A percentile compares a stretch with the other conserved stretches of the same genome.
Conservation (phyloP, 2,797 vertebrate species). For the Botia kubotai region DNA sequence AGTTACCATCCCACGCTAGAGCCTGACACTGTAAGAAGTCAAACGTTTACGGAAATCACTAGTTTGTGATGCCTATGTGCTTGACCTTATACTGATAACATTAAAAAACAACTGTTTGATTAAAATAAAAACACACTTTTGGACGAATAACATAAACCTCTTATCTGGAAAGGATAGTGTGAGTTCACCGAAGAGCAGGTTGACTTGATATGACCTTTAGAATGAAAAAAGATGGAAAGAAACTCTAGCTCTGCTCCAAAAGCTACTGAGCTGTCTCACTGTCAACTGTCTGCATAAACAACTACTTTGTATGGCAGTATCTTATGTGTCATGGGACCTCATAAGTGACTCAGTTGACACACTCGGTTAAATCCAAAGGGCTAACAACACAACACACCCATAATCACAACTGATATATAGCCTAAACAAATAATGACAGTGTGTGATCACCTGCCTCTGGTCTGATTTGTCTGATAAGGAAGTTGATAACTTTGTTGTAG, state of each 20-base stretch:
- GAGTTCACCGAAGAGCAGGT: not conserved
- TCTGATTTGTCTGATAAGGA: not conserved
- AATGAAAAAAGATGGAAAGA: not conserved
- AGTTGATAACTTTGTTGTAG: not conserved
- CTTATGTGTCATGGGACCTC: not conserved
- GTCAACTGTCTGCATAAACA: not conserved
- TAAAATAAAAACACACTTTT: not conserved
- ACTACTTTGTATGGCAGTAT: not conserved
- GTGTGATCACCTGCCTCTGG: not conserved
- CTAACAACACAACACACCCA: not conserved
- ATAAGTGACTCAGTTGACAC: not conserved
- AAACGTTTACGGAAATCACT: slow-evolving; percentile 18
- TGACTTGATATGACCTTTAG: not conserved
- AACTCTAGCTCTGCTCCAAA: not conserved
- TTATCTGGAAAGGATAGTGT: too few relatives aligned
- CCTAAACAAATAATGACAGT: not conserved
- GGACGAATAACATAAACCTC: not conserved
- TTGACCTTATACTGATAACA: slow-evolving; percentile 6
- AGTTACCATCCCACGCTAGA: slow-evolving; percentile 15
- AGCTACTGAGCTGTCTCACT: not conserved
- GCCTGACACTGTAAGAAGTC: not conserved
- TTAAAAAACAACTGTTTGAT: not conserved
- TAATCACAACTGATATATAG: not conserved
- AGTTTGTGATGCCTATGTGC: not conserved
- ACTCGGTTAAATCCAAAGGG: not conserved